Conservation (phyloP, 2,797 vertebrate genomes). For the Dendrocincla tyrannina region DNA sequence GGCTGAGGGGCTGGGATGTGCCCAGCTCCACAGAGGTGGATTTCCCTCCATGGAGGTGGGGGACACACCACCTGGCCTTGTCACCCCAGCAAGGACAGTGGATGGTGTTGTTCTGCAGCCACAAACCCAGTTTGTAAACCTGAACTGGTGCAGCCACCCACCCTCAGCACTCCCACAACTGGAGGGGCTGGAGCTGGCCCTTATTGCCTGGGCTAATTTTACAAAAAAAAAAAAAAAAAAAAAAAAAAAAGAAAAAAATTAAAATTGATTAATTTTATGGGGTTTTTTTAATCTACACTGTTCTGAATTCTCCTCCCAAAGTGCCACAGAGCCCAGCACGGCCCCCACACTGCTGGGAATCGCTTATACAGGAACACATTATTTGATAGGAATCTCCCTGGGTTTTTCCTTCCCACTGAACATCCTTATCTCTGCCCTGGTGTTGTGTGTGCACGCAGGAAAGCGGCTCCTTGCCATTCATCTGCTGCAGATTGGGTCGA, state of each 20-base stretch:
- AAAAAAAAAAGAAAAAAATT: not conserved
- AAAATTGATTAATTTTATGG: not conserved
- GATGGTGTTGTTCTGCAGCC: not conserved
- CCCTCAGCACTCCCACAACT: accelerated
- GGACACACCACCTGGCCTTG: not conserved
- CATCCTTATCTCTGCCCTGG: not conserved
- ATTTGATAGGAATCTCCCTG: not conserved
- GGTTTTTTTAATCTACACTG: not conserved
- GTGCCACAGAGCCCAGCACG: not conserved
- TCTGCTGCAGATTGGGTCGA: accelerated
- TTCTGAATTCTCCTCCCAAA: not conserved
- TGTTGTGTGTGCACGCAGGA: accelerated
- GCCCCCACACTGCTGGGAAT: not conserved
- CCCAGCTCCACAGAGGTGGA: not conserved
- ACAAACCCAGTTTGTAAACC: not conserved
- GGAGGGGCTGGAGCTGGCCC: not conserved
- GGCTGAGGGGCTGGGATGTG: not conserved
- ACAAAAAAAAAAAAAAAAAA: not conserved
- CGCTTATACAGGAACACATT: not conserved
- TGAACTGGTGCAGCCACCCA: not conserved
- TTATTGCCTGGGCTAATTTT: not conserved
- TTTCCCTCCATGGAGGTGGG: not conserved
- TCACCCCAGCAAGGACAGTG: not conserved
- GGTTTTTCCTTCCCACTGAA: not conserved
- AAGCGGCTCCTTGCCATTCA: not conserved